These are phyloP conservation scores for Stenolophus ochropezus DNA, from an alignment of 2,888 invertebrate genomes.

Conservation along the genomic window DNA sequence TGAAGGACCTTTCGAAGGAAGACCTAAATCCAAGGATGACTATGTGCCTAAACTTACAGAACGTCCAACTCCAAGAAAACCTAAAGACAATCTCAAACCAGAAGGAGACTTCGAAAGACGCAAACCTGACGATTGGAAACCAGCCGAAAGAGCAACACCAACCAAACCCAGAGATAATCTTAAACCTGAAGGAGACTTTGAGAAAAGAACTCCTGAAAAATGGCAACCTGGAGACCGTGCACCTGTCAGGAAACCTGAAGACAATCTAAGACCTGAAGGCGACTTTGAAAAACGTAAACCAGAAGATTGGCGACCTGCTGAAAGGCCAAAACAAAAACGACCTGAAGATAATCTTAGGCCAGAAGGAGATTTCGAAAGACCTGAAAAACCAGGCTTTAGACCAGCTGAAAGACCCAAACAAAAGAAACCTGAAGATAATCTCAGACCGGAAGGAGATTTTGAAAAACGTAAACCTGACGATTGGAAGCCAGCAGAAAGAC, in stretches of 20 bases:
- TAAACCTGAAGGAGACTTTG: conserved; percentile 72
- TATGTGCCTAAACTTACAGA: conserved; percentile 70
- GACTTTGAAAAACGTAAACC: conserved; percentile 74
- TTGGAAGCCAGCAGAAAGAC: conserved; percentile 67
- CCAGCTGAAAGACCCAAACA: conserved; percentile 72
- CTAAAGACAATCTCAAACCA: conserved; percentile 73
- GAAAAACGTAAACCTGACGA: conserved; percentile 68
- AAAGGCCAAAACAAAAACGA: conserved; percentile 76
- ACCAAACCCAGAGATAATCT: conserved; percentile 76
- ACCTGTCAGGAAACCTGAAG: conserved; percentile 66
- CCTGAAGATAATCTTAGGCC: conserved; percentile 71
- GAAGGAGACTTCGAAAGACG: conserved; percentile 76
- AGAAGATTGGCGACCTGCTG: conserved; percentile 73
- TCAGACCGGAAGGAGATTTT: conserved; percentile 75
- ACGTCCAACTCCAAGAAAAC: conserved; percentile 70
- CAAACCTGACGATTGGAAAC: conserved; percentile 71
- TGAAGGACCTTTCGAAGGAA: conserved; percentile 75
- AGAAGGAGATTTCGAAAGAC: conserved; percentile 76
- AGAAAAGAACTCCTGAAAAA: conserved; percentile 69
- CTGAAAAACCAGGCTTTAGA: conserved; percentile 67
- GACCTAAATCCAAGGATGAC: conserved; percentile 72
- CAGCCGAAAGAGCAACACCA: conserved; percentile 71
- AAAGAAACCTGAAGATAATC: conserved; percentile 72
- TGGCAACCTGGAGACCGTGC: conserved; percentile 70
- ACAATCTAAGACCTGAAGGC: conserved; percentile 70